phyloP scores from a whole-genome alignment of 2,797 vertebrate genomes.

The Acrocephalus scirpaceus region DNA sequence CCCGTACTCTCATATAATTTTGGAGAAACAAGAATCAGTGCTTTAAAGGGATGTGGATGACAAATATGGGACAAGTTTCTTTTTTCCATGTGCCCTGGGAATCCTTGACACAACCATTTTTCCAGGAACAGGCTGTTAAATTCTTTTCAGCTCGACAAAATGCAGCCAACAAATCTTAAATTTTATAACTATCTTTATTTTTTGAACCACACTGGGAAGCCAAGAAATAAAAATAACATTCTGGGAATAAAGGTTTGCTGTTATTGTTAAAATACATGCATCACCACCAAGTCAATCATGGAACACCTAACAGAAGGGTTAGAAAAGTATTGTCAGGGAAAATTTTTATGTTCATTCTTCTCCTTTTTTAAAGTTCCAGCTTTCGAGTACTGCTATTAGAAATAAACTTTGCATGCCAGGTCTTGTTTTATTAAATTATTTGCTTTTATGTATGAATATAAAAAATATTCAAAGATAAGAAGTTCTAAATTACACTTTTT shows the following conservation, averaged over 20 bases:
- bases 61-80: neutral
- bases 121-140: neutral
- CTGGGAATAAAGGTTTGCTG: neutral
- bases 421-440: neutral
- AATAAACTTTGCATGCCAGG: neutral
- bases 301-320: neutral
- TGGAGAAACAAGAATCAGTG: neutral
- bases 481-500: neutral
- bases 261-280: neutral
- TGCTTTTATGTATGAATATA: neutral
- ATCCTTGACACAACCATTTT: neutral
- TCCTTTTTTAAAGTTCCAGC: neutral
- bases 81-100: neutral
- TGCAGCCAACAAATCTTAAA: neutral
- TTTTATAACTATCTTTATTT: neutral
- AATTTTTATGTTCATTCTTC: neutral
- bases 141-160: constrained; percentile 17
- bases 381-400: neutral
- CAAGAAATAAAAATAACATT: neutral
- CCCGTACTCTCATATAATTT: neutral
- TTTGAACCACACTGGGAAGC: neutral
- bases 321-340: neutral
- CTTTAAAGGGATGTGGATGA: neutral
- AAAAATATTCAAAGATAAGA: neutral
- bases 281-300: neutral